Conservation (phyloP, 2,888 invertebrate genomes). For the Gonocerus acuteangulatus region DNA sequence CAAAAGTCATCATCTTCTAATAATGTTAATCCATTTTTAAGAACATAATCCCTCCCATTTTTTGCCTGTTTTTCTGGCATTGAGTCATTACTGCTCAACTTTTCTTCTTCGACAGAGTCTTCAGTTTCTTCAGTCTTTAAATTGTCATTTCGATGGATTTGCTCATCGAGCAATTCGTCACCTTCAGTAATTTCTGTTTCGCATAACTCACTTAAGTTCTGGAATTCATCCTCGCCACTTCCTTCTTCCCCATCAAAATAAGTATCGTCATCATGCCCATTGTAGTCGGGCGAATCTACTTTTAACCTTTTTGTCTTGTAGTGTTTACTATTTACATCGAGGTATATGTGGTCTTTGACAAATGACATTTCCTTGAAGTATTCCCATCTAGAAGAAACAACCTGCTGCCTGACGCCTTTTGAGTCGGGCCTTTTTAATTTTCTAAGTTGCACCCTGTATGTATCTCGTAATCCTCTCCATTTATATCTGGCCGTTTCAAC, state of each 20-base stretch:
- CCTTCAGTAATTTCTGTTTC: slow-evolving; percentile 31
- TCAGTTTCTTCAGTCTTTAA: slow-evolving; percentile 3
- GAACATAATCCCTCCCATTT: not conserved
- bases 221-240: not conserved
- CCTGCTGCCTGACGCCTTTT: slow-evolving; percentile 9
- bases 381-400: slow-evolving; percentile 26
- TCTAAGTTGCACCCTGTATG: slow-evolving; percentile 29
- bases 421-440: slow-evolving; percentile 20
- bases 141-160: slow-evolving; percentile 12
- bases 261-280: not conserved
- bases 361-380: slow-evolving; percentile 32
- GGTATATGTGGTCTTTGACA: slow-evolving; percentile 32
- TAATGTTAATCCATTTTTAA: not conserved
- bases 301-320: slow-evolving; percentile 12
- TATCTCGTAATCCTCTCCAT: slow-evolving; percentile 32
- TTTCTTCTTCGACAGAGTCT: not conserved
- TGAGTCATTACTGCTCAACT: not conserved
- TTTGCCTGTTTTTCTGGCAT: not conserved
- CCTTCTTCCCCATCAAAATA: not conserved
- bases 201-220: slow-evolving; percentile 24
- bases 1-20: slow-evolving; percentile 32
- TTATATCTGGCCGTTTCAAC: slow-evolving; percentile 32
- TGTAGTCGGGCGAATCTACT: slow-evolving; percentile 3
- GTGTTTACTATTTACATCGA: slow-evolving; percentile 28
- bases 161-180: not conserved